A percentile compares a stretch with the other conserved stretches of the same genome.
phyloP scores from a whole-genome alignment of 2,888 invertebrate species.

The Conus canariensis region DNA sequence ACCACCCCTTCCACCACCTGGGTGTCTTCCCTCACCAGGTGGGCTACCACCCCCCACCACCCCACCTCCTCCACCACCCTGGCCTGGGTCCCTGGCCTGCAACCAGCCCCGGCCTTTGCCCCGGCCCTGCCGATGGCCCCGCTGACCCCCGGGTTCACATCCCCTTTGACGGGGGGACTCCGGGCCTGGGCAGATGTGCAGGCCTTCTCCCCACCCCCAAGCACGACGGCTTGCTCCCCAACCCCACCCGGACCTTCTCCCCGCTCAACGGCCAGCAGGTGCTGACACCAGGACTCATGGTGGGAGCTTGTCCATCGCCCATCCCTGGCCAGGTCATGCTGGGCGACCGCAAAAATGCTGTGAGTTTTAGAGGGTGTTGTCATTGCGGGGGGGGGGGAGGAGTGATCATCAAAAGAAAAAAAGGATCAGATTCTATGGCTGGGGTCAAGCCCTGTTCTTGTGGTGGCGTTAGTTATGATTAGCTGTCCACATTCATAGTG shows the following conservation, averaged over 20 bases:
- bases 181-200: constrained; percentile 8
- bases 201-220: constrained; percentile 12
- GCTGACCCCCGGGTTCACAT: constrained; percentile 21
- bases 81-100: neutral
- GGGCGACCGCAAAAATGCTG: neutral
- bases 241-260: constrained; percentile 32
- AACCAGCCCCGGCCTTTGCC: neutral
- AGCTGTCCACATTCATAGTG: too few species aligned
- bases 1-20: neutral
- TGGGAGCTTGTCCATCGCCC: neutral
- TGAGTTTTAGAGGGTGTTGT: neutral
- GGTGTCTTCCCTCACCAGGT: neutral
- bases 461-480: too few species aligned
- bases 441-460: too few species aligned
- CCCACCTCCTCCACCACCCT: neutral
- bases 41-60: neutral
- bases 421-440: too few species aligned
- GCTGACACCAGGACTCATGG: neutral
- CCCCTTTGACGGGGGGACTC: constrained; percentile 43
- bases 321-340: neutral
- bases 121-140: constrained; percentile 36
- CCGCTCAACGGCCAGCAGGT: constrained; percentile 18
- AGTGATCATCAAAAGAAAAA: too few species aligned
- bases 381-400: neutral
- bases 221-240: constrained; percentile 42